phyloP scores from a whole-genome alignment of 2,113 vertebrate genomes.

The Tursiops truncatus region DNA sequence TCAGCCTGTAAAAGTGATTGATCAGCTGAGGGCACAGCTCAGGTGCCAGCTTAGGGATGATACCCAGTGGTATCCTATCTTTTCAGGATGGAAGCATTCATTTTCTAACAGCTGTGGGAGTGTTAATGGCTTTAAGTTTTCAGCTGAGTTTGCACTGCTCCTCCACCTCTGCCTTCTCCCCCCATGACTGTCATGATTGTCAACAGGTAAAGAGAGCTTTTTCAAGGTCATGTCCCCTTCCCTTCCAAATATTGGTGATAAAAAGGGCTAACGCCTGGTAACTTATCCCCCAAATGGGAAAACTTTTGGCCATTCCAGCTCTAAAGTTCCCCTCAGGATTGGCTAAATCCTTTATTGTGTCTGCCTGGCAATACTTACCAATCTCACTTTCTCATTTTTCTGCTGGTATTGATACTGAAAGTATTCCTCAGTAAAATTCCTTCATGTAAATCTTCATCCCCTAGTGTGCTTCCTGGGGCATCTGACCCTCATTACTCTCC shows the following conservation, averaged over 20 bases:
- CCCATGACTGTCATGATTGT: neutral
- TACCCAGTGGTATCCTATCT: rapidly evolving
- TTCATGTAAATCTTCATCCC: neutral
- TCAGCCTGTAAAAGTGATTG: neutral
- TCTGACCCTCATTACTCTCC: neutral
- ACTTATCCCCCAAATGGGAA: rapidly evolving
- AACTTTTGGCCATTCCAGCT: neutral
- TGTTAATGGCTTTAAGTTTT: neutral
- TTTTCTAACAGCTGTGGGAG: neutral
- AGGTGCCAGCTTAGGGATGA: neutral
- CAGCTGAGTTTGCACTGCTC: neutral
- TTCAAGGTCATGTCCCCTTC: neutral
- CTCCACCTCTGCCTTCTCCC: neutral
- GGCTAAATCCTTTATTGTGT: neutral
- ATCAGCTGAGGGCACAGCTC: too few relatives aligned
- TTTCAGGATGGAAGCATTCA: neutral
- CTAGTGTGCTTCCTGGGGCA: neutral
- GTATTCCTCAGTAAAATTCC: neutral
- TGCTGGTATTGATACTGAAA: neutral
- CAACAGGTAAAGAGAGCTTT: neutral
- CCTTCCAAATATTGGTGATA: neutral
- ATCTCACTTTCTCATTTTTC: neutral
- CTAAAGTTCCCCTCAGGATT: neutral
- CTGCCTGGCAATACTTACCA: neutral
- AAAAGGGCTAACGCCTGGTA: neutral